Base-by-base conservation (phyloP, 2,113 vertebrate species). In the Perca fluviatilis region DNA sequence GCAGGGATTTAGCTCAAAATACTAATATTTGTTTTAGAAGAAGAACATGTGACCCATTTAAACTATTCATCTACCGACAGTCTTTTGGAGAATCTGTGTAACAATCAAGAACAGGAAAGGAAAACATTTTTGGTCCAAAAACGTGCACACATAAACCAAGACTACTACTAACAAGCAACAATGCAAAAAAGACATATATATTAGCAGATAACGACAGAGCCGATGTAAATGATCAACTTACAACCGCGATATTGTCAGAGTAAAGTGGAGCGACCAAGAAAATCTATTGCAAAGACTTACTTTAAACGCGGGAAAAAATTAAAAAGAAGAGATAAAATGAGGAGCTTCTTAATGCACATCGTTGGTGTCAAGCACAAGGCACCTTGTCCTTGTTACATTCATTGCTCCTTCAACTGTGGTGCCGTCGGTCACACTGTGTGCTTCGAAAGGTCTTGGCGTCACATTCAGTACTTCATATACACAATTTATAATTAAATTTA, bases 1-100 rank as follows among this genome's bases (percentile, higher is more conserved):
- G 63, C 3, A 74, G 49, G 70, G 79, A 84, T 83, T 79, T 61
- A 57, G 4, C 61, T 72, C 9, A 64, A 43, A 80, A 79, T 16
- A 6, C 46, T 33, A 23, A 78, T 27, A 62, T 84, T 78, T 79
- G 57, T 49, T 50, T 25, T 16, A 16, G 40, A 70, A 60, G 54
- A 70, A 49, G 5, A 23, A 27, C 50, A 61, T 2, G 9, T 40
- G 62, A 47, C 2, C 33, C 11, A 36, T 67, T 25, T 15, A 19
- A 50, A 80, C 36, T 23, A 47, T 21, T 54, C 16, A 43, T 11
- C 40, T 9, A 40, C 11, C 1, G 0, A 36, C 0, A 14, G 6
- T 7, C 18, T 70, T 46, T 61, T 14, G 1, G 21, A 27, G 16
- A 50, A 68, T 30, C n/a, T 30, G 27, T 30, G 47, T n/a, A 50